A percentile compares a stretch with the other conserved stretches of the same genome.
Evolutionary conservation across 2,797 vertebrate species (phyloP).

Genomic region (Sarcophilus harrisii): DNA sequence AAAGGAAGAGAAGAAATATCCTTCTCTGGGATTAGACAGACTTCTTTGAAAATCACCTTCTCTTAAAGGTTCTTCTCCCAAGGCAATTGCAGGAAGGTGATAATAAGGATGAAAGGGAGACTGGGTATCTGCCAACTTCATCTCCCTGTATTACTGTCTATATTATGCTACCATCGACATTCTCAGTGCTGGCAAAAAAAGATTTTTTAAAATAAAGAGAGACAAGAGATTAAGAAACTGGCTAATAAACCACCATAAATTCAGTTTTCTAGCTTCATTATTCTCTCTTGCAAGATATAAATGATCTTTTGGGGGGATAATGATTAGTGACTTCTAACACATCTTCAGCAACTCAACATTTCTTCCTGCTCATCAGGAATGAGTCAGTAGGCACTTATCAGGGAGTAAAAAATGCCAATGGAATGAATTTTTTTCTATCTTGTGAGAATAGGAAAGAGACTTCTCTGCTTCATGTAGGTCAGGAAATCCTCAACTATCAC

Average conservation of each 20-base stretch:
- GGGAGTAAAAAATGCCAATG: constrained; percentile 36
- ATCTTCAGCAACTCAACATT: constrained; percentile 15
- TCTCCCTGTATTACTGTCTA: background rate
- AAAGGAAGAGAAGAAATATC: constrained; percentile 57
- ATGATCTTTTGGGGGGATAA: constrained; percentile 30
- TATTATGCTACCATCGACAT: constrained; percentile 22
- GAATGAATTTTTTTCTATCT: constrained; percentile 11
- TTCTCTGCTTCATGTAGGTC: background rate
- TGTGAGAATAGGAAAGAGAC: background rate
- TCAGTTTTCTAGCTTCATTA: constrained; percentile 48
- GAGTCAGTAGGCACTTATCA: constrained; percentile 8
- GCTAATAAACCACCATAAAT: constrained; percentile 31
- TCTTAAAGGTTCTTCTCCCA: constrained; percentile 62
- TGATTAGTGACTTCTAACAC: constrained; percentile 55
- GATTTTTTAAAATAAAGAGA: constrained; percentile 61
- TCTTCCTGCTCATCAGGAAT: constrained; percentile 37
- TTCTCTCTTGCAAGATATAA: constrained; percentile 33
- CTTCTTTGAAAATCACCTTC: constrained; percentile 66
- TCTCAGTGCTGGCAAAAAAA: background rate
- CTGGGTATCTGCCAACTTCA: constrained; percentile 71
- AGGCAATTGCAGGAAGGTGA: constrained; percentile 58
- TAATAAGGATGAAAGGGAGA: constrained; percentile 71
- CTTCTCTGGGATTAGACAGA: constrained; percentile 75
- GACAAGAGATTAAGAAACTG: constrained; percentile 49
- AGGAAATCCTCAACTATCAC: background rate